Percentiles rank a stretch among this genome's conserved stretches.
These are phyloP conservation scores for Salvelinus fontinalis DNA, from an alignment of 2,113 vertebrate genomes.

Conservation along the genomic window DNA sequence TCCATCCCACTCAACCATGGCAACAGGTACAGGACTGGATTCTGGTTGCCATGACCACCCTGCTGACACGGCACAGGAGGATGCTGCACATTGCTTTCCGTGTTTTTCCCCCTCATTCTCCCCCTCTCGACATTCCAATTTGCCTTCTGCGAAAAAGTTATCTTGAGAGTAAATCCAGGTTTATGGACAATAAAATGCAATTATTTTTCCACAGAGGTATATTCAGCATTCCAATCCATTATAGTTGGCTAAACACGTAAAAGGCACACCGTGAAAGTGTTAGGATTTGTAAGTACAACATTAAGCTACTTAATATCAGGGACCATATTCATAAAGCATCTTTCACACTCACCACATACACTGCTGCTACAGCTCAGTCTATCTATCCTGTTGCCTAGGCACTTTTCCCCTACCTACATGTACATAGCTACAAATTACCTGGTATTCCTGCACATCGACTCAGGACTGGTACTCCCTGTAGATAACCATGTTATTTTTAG, in stretches of 20 bases:
- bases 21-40: conserved; percentile 69
- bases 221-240: conserved; percentile 29
- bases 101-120: conserved; percentile 10
- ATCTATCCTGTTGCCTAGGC: no score
- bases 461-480: no score
- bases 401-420: no score
- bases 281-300: conserved; percentile 53
- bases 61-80: conserved; percentile 55
- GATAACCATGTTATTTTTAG: no score
- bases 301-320: conserved; percentile 53
- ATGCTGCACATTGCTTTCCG: conserved; percentile 52
- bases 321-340: neutral
- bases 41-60: conserved; percentile 74
- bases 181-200: conserved; percentile 22
- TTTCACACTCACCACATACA: no score
- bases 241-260: conserved; percentile 14
- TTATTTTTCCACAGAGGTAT: conserved; percentile 16
- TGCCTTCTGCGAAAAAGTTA: conserved; percentile 17
- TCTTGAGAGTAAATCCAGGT: conserved; percentile 9
- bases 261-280: conserved; percentile 34
- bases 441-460: no score
- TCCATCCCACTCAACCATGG: conserved; percentile 66
- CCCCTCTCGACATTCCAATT: conserved; percentile 21
- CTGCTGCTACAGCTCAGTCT: no score
- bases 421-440: no score